Evolutionary conservation across 2,797 vertebrate genomes (phyloP), one percentile per base, ranked within the genome.

Genomic region (Microhierax caerulescens): DNA sequence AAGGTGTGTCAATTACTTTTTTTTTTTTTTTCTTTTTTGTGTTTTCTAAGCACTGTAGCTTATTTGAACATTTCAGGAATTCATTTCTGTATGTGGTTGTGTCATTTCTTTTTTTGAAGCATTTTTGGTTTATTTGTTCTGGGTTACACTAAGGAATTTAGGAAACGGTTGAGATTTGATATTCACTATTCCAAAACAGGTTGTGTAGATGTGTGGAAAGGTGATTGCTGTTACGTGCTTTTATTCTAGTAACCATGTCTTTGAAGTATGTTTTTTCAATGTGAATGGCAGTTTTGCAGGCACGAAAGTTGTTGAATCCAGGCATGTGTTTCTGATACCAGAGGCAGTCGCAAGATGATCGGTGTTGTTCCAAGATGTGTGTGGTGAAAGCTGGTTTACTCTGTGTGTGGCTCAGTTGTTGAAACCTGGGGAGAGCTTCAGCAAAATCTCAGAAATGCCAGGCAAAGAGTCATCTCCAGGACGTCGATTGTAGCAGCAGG

Each of bases 111-210:
- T 48, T 27, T 64, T 28, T 28, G 7, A 85, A 50, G 67, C 89
- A 37, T 27, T 45, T 95, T 90, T 84, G 56, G 78, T 70, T 59
- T 68, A 73, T 84, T 64, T 94, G 65, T 18, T 80, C 59, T 96
- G 69, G 86, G 47, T 77, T 86, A 48, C 36, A 20, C 36, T 37
- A 61, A 82, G 57, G 73, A 93, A 77, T 79, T 93, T 7, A 11
- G 65, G 54, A 7, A 13, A 25, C 51, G 77, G 65, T 59, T 84
- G 63, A 90, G 54, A 36, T 36, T 78, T 76, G 45, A 48, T 59
- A 67, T 7, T 67, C 47, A 57, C 68, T 27, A 24, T 63, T 90
- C 50, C 68, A 85, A 32, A 87, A 15, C 22, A 23, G 11, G 37
- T 21, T 39, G 28, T 41, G 15, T 53, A 36, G 39, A 25, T n/a